phyloP scores from a whole-genome alignment of 1,140 invertebrate genomes.

The Drosophila navojoa region DNA sequence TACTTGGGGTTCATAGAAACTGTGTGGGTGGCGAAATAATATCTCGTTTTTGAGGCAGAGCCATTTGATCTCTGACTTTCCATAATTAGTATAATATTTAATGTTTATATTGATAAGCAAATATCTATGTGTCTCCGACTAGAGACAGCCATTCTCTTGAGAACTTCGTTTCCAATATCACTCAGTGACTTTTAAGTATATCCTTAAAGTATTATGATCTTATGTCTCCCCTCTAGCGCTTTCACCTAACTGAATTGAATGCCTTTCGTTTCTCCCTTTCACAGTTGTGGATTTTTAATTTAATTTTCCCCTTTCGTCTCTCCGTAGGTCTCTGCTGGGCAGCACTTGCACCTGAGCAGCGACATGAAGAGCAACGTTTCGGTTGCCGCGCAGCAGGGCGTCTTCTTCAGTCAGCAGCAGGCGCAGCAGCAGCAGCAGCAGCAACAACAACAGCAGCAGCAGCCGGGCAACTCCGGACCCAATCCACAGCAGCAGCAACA shows the following conservation, averaged over 20 bases:
- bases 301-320: neutral
- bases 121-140: too few relatives aligned
- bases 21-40: too few relatives aligned
- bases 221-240: too few relatives aligned
- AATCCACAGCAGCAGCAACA: conserved; percentile 65
- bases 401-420: conserved; percentile 89
- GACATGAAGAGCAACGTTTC: conserved; percentile 89
- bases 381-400: conserved; percentile 90
- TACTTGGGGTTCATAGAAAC: too few relatives aligned
- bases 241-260: neutral
- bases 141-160: neutral
- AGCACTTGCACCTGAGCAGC: conserved; percentile 90
- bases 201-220: too few relatives aligned
- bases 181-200: neutral
- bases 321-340: conserved; percentile 90
- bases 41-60: too few relatives aligned
- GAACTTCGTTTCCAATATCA: neutral
- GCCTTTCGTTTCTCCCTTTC: neutral
- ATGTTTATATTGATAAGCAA: too few relatives aligned
- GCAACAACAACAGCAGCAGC: conserved; percentile 59
- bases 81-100: too few relatives aligned
- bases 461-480: conserved; percentile 50
- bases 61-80: too few relatives aligned
- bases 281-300: conserved; percentile 10
- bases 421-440: conserved; percentile 74